These are phyloP conservation scores for Todiramphus chloris DNA, from an alignment of 2,113 vertebrate species.

Conservation along the genomic window DNA sequence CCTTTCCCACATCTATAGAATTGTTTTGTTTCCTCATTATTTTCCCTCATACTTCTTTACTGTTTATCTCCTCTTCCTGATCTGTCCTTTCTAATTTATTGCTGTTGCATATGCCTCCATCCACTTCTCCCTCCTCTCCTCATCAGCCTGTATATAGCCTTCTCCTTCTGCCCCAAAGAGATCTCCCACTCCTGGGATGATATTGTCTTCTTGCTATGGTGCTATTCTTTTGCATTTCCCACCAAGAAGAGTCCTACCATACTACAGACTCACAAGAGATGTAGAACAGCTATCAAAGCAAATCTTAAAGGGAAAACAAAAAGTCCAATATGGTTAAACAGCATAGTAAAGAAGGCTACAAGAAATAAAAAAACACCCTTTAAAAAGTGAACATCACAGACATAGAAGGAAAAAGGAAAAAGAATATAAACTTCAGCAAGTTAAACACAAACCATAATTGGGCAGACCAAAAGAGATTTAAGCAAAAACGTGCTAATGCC, in stretches of 20 bases:
- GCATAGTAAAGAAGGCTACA: not conserved
- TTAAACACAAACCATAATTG: slow-evolving; percentile 46
- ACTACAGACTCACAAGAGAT: not conserved
- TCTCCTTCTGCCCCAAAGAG: not conserved
- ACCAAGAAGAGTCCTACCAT: not conserved
- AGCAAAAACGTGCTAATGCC: slow-evolving; percentile 31
- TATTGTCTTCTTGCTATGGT: not conserved
- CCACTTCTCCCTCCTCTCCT: not conserved
- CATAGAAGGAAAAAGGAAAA: not conserved
- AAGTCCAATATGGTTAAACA: not conserved
- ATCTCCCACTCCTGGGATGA: not conserved
- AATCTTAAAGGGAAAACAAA: not conserved
- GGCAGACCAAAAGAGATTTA: slow-evolving; percentile 12
- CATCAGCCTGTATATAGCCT: not conserved
- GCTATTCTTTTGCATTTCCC: not conserved
- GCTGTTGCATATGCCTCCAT: not conserved
- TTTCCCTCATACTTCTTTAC: not conserved
- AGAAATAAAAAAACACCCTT: not conserved
- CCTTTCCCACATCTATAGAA: not conserved
- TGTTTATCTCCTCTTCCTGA: not conserved
- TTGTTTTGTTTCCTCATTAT: not conserved
- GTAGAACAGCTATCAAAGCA: not conserved
- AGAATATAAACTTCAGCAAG: not conserved
- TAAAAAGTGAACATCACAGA: not conserved
- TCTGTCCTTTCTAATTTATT: not conserved